phyloP scores from a whole-genome alignment of 2,797 vertebrate genomes.

The Anguilla obscura region DNA sequence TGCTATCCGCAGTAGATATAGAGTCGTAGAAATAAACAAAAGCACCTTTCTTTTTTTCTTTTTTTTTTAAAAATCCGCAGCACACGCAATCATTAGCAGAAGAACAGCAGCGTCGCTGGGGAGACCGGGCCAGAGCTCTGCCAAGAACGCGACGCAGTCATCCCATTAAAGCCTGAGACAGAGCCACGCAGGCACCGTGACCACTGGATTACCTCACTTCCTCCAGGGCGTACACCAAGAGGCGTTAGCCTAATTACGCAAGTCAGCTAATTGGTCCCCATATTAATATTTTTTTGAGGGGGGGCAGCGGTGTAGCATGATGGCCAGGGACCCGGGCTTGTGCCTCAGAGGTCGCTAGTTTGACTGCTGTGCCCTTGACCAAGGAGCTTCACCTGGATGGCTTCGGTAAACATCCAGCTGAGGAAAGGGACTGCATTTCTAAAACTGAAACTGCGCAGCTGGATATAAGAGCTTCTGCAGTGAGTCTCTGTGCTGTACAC shows the following conservation, averaged over 20 bases:
- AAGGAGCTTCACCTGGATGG: neutral
- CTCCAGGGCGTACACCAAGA: neutral
- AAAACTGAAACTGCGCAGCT: neutral
- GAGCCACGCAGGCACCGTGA: neutral
- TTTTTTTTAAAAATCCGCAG: neutral
- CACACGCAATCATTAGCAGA: neutral
- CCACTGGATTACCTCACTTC: neutral
- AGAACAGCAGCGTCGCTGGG: neutral
- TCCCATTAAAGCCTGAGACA: constrained; percentile 8
- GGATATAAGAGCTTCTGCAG: neutral
- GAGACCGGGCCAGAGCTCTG: neutral
- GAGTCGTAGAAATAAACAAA: neutral
- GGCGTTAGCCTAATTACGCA: neutral
- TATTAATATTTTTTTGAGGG: neutral
- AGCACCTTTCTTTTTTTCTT: neutral
- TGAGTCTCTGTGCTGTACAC: neutral
- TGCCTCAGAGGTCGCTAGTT: neutral
- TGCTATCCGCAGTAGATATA: neutral
- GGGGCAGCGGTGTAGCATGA: neutral
- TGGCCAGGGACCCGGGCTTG: neutral
- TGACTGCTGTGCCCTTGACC: neutral
- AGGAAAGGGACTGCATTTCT: neutral
- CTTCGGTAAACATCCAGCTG: neutral
- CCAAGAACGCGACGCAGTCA: neutral
- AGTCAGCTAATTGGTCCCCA: neutral